Evolutionary conservation across 2,888 invertebrate genomes (phyloP).

Genomic region (Nebria salina): DNA sequence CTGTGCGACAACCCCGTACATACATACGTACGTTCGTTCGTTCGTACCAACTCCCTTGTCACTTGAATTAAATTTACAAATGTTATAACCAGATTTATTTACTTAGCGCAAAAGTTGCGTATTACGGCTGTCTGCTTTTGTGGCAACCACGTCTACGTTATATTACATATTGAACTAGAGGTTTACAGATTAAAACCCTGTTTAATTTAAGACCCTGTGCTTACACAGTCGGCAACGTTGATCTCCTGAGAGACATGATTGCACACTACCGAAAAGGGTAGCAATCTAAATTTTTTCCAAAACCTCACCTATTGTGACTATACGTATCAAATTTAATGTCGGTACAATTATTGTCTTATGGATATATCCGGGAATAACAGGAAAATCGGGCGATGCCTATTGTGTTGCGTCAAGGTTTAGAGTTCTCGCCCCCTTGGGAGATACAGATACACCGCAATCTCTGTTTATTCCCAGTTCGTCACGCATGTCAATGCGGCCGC

Average conservation of each 20-base stretch:
- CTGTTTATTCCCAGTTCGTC: conserved; percentile 7
- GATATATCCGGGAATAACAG: background rate
- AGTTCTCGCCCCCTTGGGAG: background rate
- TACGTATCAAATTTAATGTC: too few species aligned
- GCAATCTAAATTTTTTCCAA: too few species aligned
- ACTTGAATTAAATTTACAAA: background rate
- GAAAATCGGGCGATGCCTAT: too few species aligned
- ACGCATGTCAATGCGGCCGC: conserved; percentile 13
- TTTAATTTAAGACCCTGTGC: too few species aligned
- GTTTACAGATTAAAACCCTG: too few species aligned
- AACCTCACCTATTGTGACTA: too few species aligned
- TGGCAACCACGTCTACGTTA: background rate
- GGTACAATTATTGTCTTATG: too few species aligned
- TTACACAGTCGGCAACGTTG: too few species aligned
- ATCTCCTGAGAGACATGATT: too few species aligned
- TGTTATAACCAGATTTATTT: background rate
- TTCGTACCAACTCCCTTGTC: background rate
- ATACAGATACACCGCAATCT: background rate
- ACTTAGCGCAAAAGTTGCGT: background rate
- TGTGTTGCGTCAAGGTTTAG: background rate
- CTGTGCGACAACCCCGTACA: background rate
- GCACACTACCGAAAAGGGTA: too few species aligned
- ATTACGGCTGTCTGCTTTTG: background rate
- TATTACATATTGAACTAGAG: background rate
- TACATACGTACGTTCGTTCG: too few species aligned